Evolutionary conservation across 1,140 invertebrate species (phyloP), one percentile per base, ranked within the genome.

Genomic region (Caenorhabditis latens): DNA sequence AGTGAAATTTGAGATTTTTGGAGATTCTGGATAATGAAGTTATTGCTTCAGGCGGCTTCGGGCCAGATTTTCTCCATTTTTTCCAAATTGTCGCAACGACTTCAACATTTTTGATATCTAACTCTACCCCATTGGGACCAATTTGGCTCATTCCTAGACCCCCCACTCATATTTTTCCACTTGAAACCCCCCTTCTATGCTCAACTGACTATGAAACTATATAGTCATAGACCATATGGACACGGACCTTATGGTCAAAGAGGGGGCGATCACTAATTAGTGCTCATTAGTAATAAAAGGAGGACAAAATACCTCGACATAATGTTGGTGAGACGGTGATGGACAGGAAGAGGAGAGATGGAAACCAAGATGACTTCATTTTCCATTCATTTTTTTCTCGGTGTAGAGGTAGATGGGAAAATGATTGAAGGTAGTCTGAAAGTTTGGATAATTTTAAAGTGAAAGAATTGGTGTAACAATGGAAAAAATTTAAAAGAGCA

Each of bases 191-290:
- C n/a, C n/a, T 58, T 58, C 57, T 58, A 58, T 63, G 61, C 61
- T 14, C 32, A 63, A 32, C 32, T 63, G 61, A 63, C 61, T 63
- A 63, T 63, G 21, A 63, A 63, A 63, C 61, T 63, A 63, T 63
- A 63, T 63, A 63, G 61, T 63, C 61, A 63, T 32, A 32, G 61
- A 63, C 61, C 61, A 63, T 63, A 63, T 63, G 61, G 61, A 63
- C 24, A n/a, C 4, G 24, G 61, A 63, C 61, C 61, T 63, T 63
- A 63, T 63, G 61, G 61, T 21, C 21, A 63, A 58, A 58, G n/a
- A n/a, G n/a, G 19, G n/a, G 57, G 57, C 16, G 57, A n/a, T 63
- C 21, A 32, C 61, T 32, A 63, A 63, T 63, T 63, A 63, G 61
- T 63, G 11, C 61, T 63, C 61, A 63, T 63, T 63, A 63, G 61